Evolutionary conservation across 1,140 invertebrate species (phyloP), one percentile per base, ranked within the genome.

Genomic region (Macrobrachium nipponense): DNA sequence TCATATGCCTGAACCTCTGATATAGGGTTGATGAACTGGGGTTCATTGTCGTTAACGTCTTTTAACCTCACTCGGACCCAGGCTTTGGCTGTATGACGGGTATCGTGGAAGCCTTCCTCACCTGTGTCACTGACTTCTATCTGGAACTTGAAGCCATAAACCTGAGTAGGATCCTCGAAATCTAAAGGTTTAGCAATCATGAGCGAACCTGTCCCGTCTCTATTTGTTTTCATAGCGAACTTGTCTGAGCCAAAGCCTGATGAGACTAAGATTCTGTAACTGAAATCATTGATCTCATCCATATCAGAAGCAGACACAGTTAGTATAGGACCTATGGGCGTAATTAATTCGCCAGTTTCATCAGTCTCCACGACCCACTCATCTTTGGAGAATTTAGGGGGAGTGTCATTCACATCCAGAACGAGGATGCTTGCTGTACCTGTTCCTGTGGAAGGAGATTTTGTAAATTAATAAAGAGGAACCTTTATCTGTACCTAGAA

Each of bases 291-390:
- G 5, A 97, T 98, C 92, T 98, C 97, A 90, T 98, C 97, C 91
- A 97, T 96, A 90, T 98, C 97, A 91, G 98, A 97, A 36, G 98
- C 97, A 0, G 96, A 98, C 0, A 98, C 97, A 2, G 97, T 98
- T 3, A 98, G 92, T 89, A 98, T 98, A 11, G 97, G 97, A 92
- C 96, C 96, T 92, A 98, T 97, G n/a, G 97, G 97, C 87, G 98
- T 92, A 90, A 96, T 95, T 27, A 95, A 95, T 61, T 97, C 97
- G 92, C 98, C 96, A 20, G 97, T 98, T 93, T 99, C 97, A 91
- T 98, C 97, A 70, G 98, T 97, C 92, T 98, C 97, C 2, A 97
- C 98, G 89, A 96, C 95, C 97, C 97, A 98, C 91, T 98, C 97
- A 83, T 97, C 96, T 92, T 98, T 98, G 0, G 97, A 98, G 90